Conservation (phyloP, 2,888 invertebrate genomes). For the Acleris laterana region DNA sequence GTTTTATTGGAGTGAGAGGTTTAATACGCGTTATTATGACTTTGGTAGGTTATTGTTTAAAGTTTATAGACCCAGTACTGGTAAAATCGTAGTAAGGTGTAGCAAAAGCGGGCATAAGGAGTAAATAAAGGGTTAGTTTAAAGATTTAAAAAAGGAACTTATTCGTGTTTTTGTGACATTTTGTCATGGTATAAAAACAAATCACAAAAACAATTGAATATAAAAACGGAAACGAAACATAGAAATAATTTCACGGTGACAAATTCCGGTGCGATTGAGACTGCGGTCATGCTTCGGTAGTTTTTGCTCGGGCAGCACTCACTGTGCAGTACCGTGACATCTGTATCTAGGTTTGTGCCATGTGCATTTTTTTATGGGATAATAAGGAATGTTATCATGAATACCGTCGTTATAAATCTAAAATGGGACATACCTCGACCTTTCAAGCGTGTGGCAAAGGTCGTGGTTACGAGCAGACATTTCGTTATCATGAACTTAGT, state of each 20-base stretch:
- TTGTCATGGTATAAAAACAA: background rate
- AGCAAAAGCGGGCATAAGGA: no score
- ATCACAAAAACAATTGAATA: conserved; percentile 18
- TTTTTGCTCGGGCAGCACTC: conserved; percentile 25
- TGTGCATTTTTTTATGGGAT: background rate
- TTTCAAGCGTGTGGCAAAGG: no score
- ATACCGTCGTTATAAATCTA: no score
- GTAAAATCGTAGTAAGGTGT: no score
- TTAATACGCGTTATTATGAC: conserved; percentile 1
- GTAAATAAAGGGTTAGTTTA: no score
- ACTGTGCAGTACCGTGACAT: conserved; percentile 29
- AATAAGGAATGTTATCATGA: no score
- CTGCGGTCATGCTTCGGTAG: conserved; percentile 29
- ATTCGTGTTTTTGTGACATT: no score
- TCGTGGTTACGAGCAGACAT: no score
- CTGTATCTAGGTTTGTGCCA: background rate
- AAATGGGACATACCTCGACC: no score
- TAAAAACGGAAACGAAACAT: conserved; percentile 30
- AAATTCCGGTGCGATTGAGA: conserved; percentile 31
- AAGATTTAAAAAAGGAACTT: no score
- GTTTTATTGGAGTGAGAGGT: conserved; percentile 20
- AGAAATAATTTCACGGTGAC: conserved; percentile 37
- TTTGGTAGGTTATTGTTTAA: background rate
- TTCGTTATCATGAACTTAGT: no score
- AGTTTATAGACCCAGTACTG: no score